Evolutionary conservation across 2,888 invertebrate species (phyloP).

Genomic region (Dusona sp.): DNA sequence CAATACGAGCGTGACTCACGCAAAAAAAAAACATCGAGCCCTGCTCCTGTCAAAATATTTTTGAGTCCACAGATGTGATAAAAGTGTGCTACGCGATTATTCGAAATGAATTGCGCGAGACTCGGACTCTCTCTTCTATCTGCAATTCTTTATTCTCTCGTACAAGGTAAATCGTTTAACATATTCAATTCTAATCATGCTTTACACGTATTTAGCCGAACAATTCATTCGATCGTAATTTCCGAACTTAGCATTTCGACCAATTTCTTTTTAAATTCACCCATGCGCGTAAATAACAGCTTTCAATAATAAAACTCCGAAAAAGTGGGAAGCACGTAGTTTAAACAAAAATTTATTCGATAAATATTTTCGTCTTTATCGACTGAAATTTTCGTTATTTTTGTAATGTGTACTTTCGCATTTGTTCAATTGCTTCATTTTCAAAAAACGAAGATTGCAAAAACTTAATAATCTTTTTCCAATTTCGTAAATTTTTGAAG

Average conservation of each 20-base stretch:
- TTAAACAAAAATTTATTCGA: background rate
- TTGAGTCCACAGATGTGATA: conserved; percentile 35
- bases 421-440: background rate
- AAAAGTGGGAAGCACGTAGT: background rate
- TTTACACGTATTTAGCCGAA: background rate
- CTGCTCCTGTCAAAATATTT: conserved; percentile 45
- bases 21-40: background rate
- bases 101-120: conserved; percentile 57
- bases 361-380: background rate
- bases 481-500: background rate
- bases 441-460: background rate
- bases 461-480: background rate
- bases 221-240: background rate
- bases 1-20: conserved; percentile 46
- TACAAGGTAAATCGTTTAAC: conserved; percentile 41
- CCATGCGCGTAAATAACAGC: background rate
- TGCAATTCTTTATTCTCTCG: conserved; percentile 38
- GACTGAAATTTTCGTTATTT: background rate
- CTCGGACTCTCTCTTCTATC: conserved; percentile 42
- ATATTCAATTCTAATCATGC: too few species aligned
- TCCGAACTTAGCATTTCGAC: background rate
- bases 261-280: background rate
- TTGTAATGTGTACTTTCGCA: background rate
- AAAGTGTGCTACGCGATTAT: conserved; percentile 3
- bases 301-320: background rate